A percentile compares a stretch with the other conserved stretches of the same genome.
Evolutionary conservation across 2,797 vertebrate genomes (phyloP).

Genomic region (Syndactyla subalaris): DNA sequence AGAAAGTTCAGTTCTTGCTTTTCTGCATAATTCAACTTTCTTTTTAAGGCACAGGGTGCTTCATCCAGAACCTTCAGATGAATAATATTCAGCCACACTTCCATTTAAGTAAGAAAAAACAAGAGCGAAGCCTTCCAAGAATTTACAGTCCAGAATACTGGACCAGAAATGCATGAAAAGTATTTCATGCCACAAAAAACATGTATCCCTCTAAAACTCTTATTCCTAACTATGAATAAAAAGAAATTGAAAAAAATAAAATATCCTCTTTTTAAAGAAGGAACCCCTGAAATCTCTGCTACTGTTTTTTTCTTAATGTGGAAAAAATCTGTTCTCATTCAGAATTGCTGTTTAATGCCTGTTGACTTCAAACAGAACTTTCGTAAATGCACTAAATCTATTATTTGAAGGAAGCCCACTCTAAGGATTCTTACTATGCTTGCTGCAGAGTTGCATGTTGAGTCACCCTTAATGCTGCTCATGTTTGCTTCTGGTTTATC

Average conservation of each 20-base stretch:
- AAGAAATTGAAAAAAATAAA: neutral
- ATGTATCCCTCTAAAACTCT: neutral
- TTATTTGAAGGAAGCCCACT: conserved; percentile 4
- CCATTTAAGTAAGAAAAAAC: conserved; percentile 1
- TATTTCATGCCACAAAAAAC: neutral
- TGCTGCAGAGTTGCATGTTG: neutral
- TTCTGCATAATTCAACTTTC: neutral
- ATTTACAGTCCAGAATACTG: neutral
- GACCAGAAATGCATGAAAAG: neutral
- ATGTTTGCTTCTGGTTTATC: neutral
- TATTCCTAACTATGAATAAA: neutral
- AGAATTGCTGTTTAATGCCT: neutral
- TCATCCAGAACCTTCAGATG: neutral
- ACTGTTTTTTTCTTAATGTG: neutral
- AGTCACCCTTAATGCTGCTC: neutral
- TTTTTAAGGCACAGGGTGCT: neutral
- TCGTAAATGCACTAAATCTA: neutral
- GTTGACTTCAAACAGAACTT: neutral
- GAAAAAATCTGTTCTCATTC: neutral
- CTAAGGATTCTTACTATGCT: neutral
- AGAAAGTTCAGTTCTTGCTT: neutral
- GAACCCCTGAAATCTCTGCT: neutral
- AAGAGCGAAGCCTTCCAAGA: neutral
- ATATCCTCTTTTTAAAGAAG: neutral
- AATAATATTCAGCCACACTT: neutral